Evolutionary conservation across 2,113 vertebrate species (phyloP), one percentile per base, ranked within the genome.

Genomic region (Papio anubis): DNA sequence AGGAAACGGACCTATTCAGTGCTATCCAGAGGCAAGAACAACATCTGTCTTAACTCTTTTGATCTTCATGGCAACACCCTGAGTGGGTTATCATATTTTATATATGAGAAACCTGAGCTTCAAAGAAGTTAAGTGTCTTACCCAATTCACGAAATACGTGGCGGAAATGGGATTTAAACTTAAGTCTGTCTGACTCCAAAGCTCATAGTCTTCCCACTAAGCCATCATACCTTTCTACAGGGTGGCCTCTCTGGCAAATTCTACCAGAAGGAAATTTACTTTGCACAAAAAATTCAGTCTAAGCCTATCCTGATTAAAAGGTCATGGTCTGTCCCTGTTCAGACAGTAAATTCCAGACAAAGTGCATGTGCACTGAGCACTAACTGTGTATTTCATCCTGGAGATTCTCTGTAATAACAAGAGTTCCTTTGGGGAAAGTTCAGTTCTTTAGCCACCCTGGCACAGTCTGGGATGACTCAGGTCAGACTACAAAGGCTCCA

Each of bases 401-500:
- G 81, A 97, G 81, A 93, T 40, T 95, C 8, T 6, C 81, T 73
- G 27, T 45, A 84, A 85, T 94, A 97, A 94, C 76, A 95, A 89
- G 27, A 1, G 5, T 57, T 75, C 59, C 78, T 97, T 87, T 88
- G 89, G 95, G 94, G 96, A 95, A 21, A 73, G 16, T 90, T 73
- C 12, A 90, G 64, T 93, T 96, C 86, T 95, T 97, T 72, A 96
- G 96, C 76, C 87, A 87, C 89, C 82, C 93, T 97, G 93, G 87
- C 79, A 89, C 75, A 52, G n/a, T 85, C 66, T 35, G 13, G 27
- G 59, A 92, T 95, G 96, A 78, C 11, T 14, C 93, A 95, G 80
- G 50, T 68, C 91, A 96, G 96, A 97, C 94, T 96, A 72, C 38
- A 95, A 96, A 30, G 88, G 97, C 93, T 95, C 52, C 95, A 95